These are phyloP conservation scores for Sebastes matsubarae DNA, from an alignment of 2,797 vertebrate genomes.

Conservation along the genomic window DNA sequence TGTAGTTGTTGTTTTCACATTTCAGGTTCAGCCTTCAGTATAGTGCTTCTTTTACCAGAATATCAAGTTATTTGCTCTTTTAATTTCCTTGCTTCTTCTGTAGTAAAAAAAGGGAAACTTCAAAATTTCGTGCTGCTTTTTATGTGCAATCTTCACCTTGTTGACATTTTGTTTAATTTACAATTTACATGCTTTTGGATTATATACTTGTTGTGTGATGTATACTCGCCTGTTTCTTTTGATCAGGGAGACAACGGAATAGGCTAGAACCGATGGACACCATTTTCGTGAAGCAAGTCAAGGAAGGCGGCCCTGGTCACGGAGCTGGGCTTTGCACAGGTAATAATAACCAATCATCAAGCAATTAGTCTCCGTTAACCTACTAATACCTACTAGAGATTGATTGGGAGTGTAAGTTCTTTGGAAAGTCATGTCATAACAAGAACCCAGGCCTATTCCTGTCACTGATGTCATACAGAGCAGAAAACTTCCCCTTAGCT, in stretches of 20 bases:
- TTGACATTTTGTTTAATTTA: neutral
- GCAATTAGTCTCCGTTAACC: neutral
- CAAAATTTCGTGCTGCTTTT: neutral
- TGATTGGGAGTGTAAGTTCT: neutral
- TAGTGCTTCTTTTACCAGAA: neutral
- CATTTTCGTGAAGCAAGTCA: constrained; percentile 99
- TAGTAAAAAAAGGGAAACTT: neutral
- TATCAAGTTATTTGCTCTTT: neutral
- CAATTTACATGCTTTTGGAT: neutral
- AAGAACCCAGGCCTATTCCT: neutral
- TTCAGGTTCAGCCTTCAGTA: neutral
- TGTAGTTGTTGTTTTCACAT: neutral
- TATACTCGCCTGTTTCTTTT: constrained; percentile 10
- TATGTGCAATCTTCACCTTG: neutral
- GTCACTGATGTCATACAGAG: neutral
- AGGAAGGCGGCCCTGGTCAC: constrained; percentile 93
- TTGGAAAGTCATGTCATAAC: neutral
- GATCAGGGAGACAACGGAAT: constrained; percentile 89
- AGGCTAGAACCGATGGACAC: constrained; percentile 97
- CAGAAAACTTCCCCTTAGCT: neutral
- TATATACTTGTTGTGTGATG: neutral
- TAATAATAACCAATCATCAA: constrained; percentile 55
- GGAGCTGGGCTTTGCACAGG: constrained; percentile 97
- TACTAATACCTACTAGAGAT: neutral
- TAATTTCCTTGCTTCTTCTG: neutral